phyloP scores from a whole-genome alignment of 2,888 invertebrate species.

The Euspilapteryx auroguttella region DNA sequence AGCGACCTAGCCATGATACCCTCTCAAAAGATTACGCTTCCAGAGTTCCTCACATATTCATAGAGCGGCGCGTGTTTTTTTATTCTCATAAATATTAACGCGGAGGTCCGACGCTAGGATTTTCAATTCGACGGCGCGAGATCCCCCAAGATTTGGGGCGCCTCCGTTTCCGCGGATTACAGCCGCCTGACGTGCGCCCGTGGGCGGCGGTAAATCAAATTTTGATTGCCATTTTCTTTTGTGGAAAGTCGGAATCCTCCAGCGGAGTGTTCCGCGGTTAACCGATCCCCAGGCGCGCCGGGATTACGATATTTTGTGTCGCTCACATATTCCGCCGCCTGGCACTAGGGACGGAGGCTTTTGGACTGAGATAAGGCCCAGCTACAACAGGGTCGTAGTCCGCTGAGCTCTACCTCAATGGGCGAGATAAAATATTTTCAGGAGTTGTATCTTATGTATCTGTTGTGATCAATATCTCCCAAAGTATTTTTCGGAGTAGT shows the following conservation, averaged over 20 bases:
- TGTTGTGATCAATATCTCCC: too few species aligned
- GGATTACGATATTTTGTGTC: slow-evolving; percentile 31
- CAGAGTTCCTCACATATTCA: slow-evolving; percentile 22
- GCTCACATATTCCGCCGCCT: too few species aligned
- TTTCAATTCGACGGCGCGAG: slow-evolving; percentile 46
- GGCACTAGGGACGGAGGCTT: too few species aligned
- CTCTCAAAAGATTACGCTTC: slow-evolving; percentile 3
- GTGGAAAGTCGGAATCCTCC: slow-evolving; percentile 49
- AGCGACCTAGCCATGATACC: background rate
- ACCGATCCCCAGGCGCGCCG: slow-evolving; percentile 50
- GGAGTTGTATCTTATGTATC: too few species aligned
- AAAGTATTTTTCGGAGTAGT: too few species aligned
- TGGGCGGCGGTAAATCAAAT: slow-evolving; percentile 61
- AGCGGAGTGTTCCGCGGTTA: slow-evolving; percentile 30
- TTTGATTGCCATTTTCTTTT: slow-evolving; percentile 60
- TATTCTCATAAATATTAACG: slow-evolving; percentile 53
- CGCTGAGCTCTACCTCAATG: too few species aligned
- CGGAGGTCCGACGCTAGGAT: slow-evolving; percentile 32
- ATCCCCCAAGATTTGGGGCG: slow-evolving; percentile 51
- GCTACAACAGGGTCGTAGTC: too few species aligned
- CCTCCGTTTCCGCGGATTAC: slow-evolving; percentile 46
- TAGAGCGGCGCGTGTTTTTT: slow-evolving; percentile 32
- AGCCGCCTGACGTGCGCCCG: slow-evolving; percentile 36
- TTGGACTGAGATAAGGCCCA: too few species aligned
- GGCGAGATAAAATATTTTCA: too few species aligned